These are phyloP conservation scores for Phoxinus phoxinus DNA, from an alignment of 2,113 vertebrate genomes.

Conservation along the genomic window DNA sequence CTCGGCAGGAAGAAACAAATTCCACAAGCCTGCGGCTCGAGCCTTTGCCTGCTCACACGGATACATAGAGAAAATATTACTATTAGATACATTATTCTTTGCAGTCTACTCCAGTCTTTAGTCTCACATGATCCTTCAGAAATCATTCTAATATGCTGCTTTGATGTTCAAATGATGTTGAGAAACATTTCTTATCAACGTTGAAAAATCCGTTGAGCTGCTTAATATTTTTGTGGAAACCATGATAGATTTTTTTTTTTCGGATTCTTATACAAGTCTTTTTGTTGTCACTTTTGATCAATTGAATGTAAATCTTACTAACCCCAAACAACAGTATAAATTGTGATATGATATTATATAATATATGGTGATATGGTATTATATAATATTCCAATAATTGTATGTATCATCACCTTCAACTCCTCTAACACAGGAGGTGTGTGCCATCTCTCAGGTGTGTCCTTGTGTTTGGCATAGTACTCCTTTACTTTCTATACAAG, in stretches of 20 bases:
- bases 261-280: too few species aligned
- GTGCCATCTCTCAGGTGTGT: conserved; percentile 81
- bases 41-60: conserved; percentile 78
- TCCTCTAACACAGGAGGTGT: conserved; percentile 83
- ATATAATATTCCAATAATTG: not conserved
- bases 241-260: too few species aligned
- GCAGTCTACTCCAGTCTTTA: not conserved
- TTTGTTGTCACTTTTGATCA: too few species aligned
- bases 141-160: too few species aligned
- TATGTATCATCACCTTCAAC: conserved; percentile 81
- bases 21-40: conserved; percentile 88
- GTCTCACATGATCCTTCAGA: too few species aligned
- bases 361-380: not conserved
- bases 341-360: not conserved
- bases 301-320: not conserved
- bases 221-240: too few species aligned
- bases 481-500: conserved; percentile 80
- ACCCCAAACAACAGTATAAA: not conserved
- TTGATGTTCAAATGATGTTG: too few species aligned
- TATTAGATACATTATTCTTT: not conserved
- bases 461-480: conserved; percentile 76
- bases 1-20: conserved; percentile 87
- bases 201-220: too few species aligned
- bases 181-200: too few species aligned
- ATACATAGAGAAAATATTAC: conserved; percentile 14